Evolutionary conservation across 35 echinoderm and acorn worm genomes (phyloP).

Genomic region (Ophioderma brevispina): DNA sequence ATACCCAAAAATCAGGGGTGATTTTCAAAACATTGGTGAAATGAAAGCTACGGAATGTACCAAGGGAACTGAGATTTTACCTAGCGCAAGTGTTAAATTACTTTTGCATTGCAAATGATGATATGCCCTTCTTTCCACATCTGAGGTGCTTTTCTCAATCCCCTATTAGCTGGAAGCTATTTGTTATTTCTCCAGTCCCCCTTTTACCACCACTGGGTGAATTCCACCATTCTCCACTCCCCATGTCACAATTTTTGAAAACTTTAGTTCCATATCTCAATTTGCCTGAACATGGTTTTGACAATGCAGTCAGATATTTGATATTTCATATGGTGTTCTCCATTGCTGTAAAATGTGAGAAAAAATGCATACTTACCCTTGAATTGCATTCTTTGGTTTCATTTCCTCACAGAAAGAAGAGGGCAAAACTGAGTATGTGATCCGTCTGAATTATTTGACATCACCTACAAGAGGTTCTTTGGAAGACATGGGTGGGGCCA

Average conservation of each 20-base stretch:
- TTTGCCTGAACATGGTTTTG: not conserved
- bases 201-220: too few species aligned
- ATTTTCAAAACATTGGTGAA: too few species aligned
- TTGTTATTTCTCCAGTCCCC: too few species aligned
- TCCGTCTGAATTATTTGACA: slow-evolving; percentile 82
- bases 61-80: too few species aligned
- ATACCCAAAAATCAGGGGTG: too few species aligned
- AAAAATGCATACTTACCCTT: not conserved
- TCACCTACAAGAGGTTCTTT: slow-evolving; percentile 93
- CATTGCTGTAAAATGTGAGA: not conserved
- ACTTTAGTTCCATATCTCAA: not conserved
- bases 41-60: too few species aligned
- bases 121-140: too few species aligned
- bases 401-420: slow-evolving; percentile 54
- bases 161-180: too few species aligned
- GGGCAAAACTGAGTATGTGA: slow-evolving; percentile 67
- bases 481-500: slow-evolving; percentile 87
- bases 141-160: too few species aligned
- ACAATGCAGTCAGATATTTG: not conserved
- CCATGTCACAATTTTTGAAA: not conserved
- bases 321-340: too few species aligned
- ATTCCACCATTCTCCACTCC: not conserved
- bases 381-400: not conserved
- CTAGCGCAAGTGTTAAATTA: too few species aligned
- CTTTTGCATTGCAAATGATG: too few species aligned